Evolutionary conservation across 2,888 invertebrate species (phyloP), one percentile per base, ranked within the genome.

Genomic region (Magallana nippona): DNA sequence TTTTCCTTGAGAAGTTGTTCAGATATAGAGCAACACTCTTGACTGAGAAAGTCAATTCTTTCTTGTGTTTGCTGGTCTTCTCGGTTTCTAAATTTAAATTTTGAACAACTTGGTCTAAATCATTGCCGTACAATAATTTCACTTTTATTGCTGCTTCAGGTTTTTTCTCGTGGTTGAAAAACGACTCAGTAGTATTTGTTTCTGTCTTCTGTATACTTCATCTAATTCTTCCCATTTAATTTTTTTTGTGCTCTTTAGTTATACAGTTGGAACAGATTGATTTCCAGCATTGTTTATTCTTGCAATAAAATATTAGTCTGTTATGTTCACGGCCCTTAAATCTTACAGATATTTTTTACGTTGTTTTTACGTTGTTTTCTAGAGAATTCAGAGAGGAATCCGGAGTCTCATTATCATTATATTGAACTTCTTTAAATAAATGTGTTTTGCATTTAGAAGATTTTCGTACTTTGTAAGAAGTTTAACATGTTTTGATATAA

Each of bases 171-270:
- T 15, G 10, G 27, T 13, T 1, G 63, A 22, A 10, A 63, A 63
- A 2, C 63, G 63, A 27, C 22, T 10, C 10, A 63, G 1, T 10
- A 27, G 2, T 11, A 3, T 1, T 2, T 63, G 15, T 63, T 63
- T 63, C 3, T 27, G 19, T 8, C 13, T 27, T 1, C 13, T 22
- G 19, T 63, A 63, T 8, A 22, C 13, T 10, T 0, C 2, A 27
- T 63, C 63, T 13, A 63, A 10, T 63, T 63, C 63, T 27, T 63
- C 63, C 63, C 63, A 63, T 5, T 63, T 27, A n/a, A 13, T 63
- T 27, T 1, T 22, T 8, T 27, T 63, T 63, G 63, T 63, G 63
- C 3, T 13, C 63, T 63, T 63, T 63, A 11, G 63, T 63, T 27
- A 27, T 1, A 27, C 63, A 63, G 3, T 63, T 63, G 27, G 63